Conservation (phyloP, 2,888 invertebrate species). For the Ctenicera cuprea region DNA sequence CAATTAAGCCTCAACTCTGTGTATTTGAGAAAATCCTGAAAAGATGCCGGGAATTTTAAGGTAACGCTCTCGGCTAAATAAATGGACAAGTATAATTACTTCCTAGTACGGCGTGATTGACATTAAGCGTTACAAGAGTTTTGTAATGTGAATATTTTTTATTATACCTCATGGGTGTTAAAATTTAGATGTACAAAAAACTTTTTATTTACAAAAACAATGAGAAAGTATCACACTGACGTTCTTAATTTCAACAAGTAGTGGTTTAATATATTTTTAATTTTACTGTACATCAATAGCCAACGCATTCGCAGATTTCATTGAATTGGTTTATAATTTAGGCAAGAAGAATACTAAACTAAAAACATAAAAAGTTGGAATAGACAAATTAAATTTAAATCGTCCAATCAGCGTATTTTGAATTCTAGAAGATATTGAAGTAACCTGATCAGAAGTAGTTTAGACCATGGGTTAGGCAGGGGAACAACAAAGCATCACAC, state of each 20-base stretch:
- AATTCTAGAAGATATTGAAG: conserved; percentile 46
- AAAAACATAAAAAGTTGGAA: background rate
- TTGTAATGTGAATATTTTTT: background rate
- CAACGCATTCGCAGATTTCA: no score
- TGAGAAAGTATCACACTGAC: no score
- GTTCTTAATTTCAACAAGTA: no score
- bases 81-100: conserved; percentile 34
- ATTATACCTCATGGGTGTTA: background rate
- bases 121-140: conserved; percentile 1
- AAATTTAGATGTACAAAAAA: no score
- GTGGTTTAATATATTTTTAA: no score
- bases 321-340: no score
- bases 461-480: conserved; percentile 50
- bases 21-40: conserved; percentile 29
- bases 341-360: no score
- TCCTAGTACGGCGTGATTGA: conserved; percentile 39
- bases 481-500: conserved; percentile 62
- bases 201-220: no score
- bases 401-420: conserved; percentile 9
- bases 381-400: background rate
- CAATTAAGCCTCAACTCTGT: conserved; percentile 31
- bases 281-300: no score
- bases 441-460: conserved; percentile 49
- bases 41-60: conserved; percentile 21
- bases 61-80: conserved; percentile 28